phyloP scores from a whole-genome alignment of 2,113 vertebrate genomes.

The Chaetura pelagica region DNA sequence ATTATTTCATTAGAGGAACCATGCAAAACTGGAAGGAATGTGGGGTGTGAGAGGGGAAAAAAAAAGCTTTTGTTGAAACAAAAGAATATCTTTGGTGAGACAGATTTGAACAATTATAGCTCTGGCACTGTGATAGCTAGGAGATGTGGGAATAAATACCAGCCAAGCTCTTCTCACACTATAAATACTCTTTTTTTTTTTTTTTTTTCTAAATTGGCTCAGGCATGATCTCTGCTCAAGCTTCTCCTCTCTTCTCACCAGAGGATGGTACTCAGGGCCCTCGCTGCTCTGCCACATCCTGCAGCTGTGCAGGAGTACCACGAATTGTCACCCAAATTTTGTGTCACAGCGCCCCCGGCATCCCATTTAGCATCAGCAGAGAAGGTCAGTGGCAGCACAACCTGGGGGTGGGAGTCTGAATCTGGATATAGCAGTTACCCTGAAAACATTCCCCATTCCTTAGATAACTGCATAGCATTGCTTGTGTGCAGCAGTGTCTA shows the following conservation, averaged over 20 bases:
- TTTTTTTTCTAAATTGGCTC: not conserved
- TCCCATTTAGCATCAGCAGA: not conserved
- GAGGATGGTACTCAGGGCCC: fast-evolving
- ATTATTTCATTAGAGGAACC: not conserved
- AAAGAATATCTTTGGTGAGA: not conserved
- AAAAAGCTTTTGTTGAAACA: not conserved
- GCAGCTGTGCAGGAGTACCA: not conserved
- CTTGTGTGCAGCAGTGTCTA: not conserved
- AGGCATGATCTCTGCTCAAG: not conserved
- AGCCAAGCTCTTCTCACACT: not conserved
- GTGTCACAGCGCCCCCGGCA: fast-evolving
- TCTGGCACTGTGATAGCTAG: not conserved
- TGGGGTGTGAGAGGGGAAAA: fast-evolving
- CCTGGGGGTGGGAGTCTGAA: fast-evolving
- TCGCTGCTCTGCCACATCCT: fast-evolving
- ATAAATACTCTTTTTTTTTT: not conserved
- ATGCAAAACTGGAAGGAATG: not conserved
- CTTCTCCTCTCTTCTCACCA: not conserved
- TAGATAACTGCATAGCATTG: not conserved
- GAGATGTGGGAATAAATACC: not conserved
- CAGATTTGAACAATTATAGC: not conserved
- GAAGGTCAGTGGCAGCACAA: fast-evolving
- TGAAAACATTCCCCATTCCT: not conserved
- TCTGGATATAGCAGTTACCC: not conserved
- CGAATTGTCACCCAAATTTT: not conserved